These are phyloP conservation scores for Nematolebias whitei DNA, from an alignment of 2,113 vertebrate species.

Conservation along the genomic window DNA sequence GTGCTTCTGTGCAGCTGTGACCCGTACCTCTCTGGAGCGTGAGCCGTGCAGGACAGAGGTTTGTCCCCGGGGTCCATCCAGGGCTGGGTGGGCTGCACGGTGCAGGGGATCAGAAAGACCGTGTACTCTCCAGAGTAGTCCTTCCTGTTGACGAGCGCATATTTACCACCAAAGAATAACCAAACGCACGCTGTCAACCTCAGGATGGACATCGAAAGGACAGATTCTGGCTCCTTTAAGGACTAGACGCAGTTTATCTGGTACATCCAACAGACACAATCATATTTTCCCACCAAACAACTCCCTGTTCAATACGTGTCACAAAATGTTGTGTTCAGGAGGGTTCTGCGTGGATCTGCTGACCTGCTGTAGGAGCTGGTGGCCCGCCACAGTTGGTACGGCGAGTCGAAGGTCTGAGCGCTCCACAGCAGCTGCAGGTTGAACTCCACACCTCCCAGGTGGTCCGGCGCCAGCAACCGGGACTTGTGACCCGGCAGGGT, in stretches of 20 bases:
- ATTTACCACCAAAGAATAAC: neutral
- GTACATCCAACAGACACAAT: too few relatives aligned
- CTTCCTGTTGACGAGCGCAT: conserved; percentile 79
- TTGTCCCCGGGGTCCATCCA: conserved; percentile 95
- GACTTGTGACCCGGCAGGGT: conserved; percentile 92
- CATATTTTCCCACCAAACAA: too few relatives aligned
- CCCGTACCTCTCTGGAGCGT: conserved; percentile 90
- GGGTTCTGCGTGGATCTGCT: neutral
- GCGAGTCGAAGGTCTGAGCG: conserved; percentile 94
- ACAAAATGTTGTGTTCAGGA: too few relatives aligned
- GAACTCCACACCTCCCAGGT: conserved; percentile 94
- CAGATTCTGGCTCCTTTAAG: too few relatives aligned
- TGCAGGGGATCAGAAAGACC: conserved; percentile 92
- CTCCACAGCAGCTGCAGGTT: conserved; percentile 96
- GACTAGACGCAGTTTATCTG: too few relatives aligned
- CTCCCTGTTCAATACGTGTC: too few relatives aligned
- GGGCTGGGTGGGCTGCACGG: conserved; percentile 94
- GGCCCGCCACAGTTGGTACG: conserved; percentile 96
- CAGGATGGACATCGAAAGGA: too few relatives aligned
- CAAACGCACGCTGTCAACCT: too few relatives aligned
- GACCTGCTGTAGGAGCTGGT: conserved; percentile 98
- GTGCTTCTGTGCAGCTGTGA: neutral
- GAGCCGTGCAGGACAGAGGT: conserved; percentile 92
- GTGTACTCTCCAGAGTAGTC: conserved; percentile 97
- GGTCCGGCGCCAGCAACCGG: conserved; percentile 89